These are phyloP conservation scores for Ochropacha duplaris DNA, from an alignment of 2,888 invertebrate species.

Conservation along the genomic window DNA sequence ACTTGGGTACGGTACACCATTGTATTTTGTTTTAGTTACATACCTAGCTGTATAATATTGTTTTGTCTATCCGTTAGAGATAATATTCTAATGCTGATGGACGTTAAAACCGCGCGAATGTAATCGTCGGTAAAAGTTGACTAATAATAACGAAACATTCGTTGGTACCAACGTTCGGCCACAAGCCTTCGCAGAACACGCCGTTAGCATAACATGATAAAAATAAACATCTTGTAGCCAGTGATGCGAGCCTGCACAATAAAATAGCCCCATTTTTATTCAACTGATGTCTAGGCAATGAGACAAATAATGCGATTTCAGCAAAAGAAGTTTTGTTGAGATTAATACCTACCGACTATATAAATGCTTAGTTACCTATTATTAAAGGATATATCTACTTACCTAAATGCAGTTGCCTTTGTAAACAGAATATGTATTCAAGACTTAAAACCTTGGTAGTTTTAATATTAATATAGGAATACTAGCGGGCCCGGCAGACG, in stretches of 20 bases:
- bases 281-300: conserved; percentile 68
- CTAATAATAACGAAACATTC: background rate
- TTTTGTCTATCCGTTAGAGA: too few species aligned
- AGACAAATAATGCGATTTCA: conserved; percentile 66
- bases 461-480: too few species aligned
- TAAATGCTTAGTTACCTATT: too few species aligned
- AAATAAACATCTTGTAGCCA: conserved; percentile 50
- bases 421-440: too few species aligned
- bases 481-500: too few species aligned
- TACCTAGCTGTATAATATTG: too few species aligned
- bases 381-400: too few species aligned
- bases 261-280: conserved; percentile 61
- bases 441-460: too few species aligned
- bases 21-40: too few species aligned
- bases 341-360: conserved; percentile 1
- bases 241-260: conserved; percentile 58
- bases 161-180: background rate
- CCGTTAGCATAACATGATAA: conserved; percentile 13
- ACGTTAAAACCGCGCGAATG: background rate
- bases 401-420: too few species aligned
- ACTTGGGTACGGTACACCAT: too few species aligned
- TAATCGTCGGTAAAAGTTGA: background rate
- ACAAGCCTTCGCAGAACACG: background rate
- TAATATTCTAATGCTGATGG: too few species aligned
- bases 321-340: conserved; percentile 24